phyloP scores from a whole-genome alignment of 2,888 invertebrate genomes.

The Cephus pulcher region DNA sequence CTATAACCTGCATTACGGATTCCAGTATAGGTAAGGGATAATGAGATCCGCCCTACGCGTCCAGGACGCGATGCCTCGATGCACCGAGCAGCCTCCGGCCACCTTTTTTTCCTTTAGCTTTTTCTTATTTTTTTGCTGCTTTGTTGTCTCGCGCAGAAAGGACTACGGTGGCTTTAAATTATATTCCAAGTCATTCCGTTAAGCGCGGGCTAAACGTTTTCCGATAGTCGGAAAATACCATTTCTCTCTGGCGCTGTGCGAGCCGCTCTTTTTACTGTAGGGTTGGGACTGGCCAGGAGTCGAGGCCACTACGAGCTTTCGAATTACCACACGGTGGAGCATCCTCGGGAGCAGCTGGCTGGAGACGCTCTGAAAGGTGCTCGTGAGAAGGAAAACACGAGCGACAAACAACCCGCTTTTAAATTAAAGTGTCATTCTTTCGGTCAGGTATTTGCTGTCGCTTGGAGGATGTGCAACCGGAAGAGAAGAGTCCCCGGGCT shows the following conservation, averaged over 20 bases:
- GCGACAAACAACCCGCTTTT: constrained; percentile 37
- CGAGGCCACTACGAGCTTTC: not conserved
- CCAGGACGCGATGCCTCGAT: not conserved
- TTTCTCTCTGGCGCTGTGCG: not conserved
- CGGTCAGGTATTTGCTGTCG: not conserved
- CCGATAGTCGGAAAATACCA: constrained; percentile 22
- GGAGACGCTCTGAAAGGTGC: constrained; percentile 9
- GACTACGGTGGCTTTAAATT: constrained; percentile 2
- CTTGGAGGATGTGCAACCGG: not conserved
- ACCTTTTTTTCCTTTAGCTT: not conserved
- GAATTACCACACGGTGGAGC: not conserved
- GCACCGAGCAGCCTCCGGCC: not conserved
- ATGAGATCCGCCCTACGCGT: not conserved
- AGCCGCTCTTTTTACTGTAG: not conserved
- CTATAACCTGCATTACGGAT: constrained; percentile 56
- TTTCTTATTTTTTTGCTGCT: not conserved
- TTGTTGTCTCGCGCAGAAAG: not conserved
- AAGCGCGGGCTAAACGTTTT: constrained; percentile 23
- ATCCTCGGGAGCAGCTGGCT: not conserved
- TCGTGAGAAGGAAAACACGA: constrained; percentile 32
- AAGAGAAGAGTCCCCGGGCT: not conserved
- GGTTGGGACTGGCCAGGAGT: not conserved
- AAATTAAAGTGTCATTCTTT: constrained; percentile 36
- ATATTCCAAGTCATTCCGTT: constrained; percentile 17
- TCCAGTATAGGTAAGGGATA: constrained; percentile 30